Percentiles rank a stretch among this genome's conserved stretches.
These are phyloP conservation scores for Pseudomyrmex dendroicus DNA, from an alignment of 1,140 invertebrate species.

Conservation along the genomic window DNA sequence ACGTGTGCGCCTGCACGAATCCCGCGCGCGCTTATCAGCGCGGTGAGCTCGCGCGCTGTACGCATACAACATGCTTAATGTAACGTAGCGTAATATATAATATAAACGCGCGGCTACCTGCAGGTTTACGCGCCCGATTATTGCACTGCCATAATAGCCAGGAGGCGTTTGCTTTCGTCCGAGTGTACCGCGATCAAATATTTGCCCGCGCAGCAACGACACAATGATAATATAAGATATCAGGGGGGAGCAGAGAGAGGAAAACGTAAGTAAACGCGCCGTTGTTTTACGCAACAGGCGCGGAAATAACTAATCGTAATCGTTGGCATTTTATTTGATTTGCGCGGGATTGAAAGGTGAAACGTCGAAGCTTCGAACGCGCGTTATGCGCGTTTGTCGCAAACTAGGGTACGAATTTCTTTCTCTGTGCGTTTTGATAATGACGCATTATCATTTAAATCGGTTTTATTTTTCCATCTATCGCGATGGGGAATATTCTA, in stretches of 20 bases:
- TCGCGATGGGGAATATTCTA: neutral
- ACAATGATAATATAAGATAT: slow-evolving; percentile 60
- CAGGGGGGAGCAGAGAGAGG: neutral
- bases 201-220: slow-evolving; percentile 35
- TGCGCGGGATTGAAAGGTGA: too few relatives aligned
- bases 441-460: neutral
- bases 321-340: neutral
- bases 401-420: too few relatives aligned
- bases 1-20: slow-evolving; percentile 51
- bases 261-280: slow-evolving; percentile 17
- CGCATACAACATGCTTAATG: slow-evolving; percentile 71
- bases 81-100: slow-evolving; percentile 75
- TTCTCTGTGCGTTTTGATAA: neutral
- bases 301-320: neutral
- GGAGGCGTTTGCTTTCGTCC: slow-evolving; percentile 55
- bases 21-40: slow-evolving; percentile 50
- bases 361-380: too few relatives aligned
- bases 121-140: slow-evolving; percentile 61
- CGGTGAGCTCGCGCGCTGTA: slow-evolving; percentile 34
- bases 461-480: neutral
- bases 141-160: slow-evolving; percentile 54
- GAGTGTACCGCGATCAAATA: slow-evolving; percentile 57
- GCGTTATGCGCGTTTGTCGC: too few relatives aligned
- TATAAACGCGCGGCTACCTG: slow-evolving; percentile 71
- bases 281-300: neutral